Percentiles rank a stretch among this genome's conserved stretches.
phyloP scores from a whole-genome alignment of 2,113 vertebrate species.

The Leptodactylus fuscus region DNA sequence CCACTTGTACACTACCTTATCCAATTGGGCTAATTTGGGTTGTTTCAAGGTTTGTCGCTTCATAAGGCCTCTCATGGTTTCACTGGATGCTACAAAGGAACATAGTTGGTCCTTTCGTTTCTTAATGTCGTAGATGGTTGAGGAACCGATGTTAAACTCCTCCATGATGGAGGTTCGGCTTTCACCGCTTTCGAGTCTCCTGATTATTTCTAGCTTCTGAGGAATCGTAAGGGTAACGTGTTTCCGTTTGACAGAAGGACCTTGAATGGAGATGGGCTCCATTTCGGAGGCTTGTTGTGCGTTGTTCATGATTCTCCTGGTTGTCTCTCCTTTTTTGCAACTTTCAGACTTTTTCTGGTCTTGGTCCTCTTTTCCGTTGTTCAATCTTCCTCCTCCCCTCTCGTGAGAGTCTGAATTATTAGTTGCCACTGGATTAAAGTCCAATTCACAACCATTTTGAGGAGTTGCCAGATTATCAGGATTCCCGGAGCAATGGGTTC shows the following conservation, averaged over 20 bases:
- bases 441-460: background rate
- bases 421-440: slow-evolving; percentile 11
- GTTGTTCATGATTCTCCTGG: too few relatives aligned
- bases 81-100: slow-evolving; percentile 16
- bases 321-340: too few relatives aligned
- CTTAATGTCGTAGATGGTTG: slow-evolving; percentile 19
- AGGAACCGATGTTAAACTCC: background rate
- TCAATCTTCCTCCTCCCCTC: background rate
- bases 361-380: background rate
- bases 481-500: slow-evolving; percentile 1
- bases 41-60: background rate
- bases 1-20: slow-evolving; percentile 1
- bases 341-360: background rate
- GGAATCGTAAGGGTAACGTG: slow-evolving; percentile 1
- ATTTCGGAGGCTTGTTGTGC: background rate
- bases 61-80: slow-evolving; percentile 18
- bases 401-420: background rate
- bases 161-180: slow-evolving; percentile 6
- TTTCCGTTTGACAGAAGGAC: background rate
- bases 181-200: slow-evolving; percentile 14
- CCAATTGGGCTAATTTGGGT: background rate
- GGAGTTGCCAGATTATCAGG: background rate
- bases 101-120: slow-evolving; percentile 5
- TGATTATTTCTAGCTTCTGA: background rate
- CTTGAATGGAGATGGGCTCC: background rate